Base-by-base conservation (phyloP, 2,797 vertebrate species). In the Lophius americanus region DNA sequence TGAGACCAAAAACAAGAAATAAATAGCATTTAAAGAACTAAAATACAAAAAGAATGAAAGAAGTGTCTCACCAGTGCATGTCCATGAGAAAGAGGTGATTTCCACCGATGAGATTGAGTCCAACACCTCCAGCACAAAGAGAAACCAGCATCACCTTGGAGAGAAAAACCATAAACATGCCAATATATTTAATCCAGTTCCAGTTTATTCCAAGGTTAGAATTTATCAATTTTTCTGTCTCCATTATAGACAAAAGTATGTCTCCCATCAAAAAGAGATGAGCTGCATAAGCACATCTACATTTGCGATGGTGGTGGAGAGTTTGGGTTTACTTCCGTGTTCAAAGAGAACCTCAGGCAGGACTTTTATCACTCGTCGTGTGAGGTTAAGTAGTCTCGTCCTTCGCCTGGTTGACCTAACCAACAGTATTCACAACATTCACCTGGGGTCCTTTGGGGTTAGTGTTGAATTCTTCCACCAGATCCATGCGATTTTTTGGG, bases 31-130 rank as follows among this genome's bases (percentile, higher is more conserved):
- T 41, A 11, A 6, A 33, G n/a, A 14, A 35, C 9, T 23, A 13
- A 35, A 3, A 50, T 8, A n/a, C 14, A 14, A 50, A 51, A 61
- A 51, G 50, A 51, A 9, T 33, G 33, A 32, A 43, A 32, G 13
- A 5, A 38, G 52, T 14, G 41, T 58, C 84, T 96, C 94, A 99
- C 98, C 98, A 99, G 89, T 99, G 97, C 96, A 99, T 98, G 86
- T 99, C 97, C 23, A 99, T 92, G 43, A 99, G 95, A 83, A 99
- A 98, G 44, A 99, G 96, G 75, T 99, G 96, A 85, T 98, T 99
- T 62, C 97, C 98, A 76, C 98, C 98, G 33, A 92, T 94, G 58
- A 99, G 92, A 82, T 99, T 99, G 61, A 99, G 91, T 12, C 98
- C 98, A 41, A 98, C 89, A 0, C 98, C 97, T 83, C 98, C 98